These are phyloP conservation scores for Allobates femoralis DNA, from an alignment of 2,797 vertebrate genomes.

Conservation along the genomic window DNA sequence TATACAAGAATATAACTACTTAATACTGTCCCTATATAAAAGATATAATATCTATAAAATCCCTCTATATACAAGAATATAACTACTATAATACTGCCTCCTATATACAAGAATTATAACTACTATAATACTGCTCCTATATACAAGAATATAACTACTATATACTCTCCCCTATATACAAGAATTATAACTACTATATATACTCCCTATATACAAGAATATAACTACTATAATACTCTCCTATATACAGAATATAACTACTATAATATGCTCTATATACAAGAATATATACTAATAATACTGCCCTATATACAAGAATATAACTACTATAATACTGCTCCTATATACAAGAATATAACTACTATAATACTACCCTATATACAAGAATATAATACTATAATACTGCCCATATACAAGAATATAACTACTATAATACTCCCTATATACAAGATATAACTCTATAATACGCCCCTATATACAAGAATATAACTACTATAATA, in stretches of 20 bases:
- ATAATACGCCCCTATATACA: not conserved
- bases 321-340: not conserved
- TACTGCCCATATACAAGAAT: constrained; percentile 5
- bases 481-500: too few relatives aligned
- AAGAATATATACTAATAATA: not conserved
- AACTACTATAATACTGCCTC: too few relatives aligned
- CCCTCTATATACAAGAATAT: too few relatives aligned
- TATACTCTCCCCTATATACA: not conserved
- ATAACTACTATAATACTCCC: not conserved
- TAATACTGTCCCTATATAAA: too few relatives aligned
- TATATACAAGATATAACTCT: not conserved
- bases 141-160: not conserved
- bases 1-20: too few relatives aligned
- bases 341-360: not conserved
- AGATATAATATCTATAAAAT: too few relatives aligned
- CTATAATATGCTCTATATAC: not conserved
- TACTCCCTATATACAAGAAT: not conserved
- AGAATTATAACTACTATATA: constrained; percentile 7
- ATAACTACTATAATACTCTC: not conserved
- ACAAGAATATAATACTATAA: constrained; percentile 9
- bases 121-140: too few relatives aligned
- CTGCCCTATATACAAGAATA: not conserved
- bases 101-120: too few relatives aligned
- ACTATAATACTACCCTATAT: not conserved
- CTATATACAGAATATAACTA: constrained; percentile 6